A percentile compares a stretch with the other conserved stretches of the same genome.
Conservation (phyloP, 2,888 invertebrate genomes). For the Trisateles emortualis region DNA sequence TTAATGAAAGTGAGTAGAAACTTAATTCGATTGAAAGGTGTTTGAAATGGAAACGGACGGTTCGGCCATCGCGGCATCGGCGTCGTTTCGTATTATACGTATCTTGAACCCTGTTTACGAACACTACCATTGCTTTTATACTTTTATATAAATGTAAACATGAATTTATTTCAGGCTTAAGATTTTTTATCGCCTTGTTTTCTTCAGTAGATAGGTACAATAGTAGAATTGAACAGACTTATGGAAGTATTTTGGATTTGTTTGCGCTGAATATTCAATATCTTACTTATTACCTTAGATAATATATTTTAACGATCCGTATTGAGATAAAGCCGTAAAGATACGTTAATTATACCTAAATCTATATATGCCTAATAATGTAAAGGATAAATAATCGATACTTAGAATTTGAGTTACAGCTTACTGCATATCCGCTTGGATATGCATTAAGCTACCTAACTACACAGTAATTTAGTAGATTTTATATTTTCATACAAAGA, state of each 20-base stretch:
- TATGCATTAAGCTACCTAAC: too few species aligned
- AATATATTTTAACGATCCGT: too few species aligned
- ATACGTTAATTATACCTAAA: background rate
- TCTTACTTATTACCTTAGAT: background rate
- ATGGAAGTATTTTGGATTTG: background rate
- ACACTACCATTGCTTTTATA: conserved; percentile 34
- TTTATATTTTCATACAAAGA: too few species aligned
- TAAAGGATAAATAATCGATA: too few species aligned
- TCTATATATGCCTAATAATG: too few species aligned
- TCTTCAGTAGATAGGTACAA: conserved; percentile 6
- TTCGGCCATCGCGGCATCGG: conserved; percentile 27
- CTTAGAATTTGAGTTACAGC: too few species aligned
- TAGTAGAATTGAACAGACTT: conserved; percentile 6
- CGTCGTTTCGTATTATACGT: conserved; percentile 42
- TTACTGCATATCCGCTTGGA: too few species aligned
- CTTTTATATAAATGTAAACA: conserved; percentile 17
- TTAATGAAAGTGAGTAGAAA: conserved; percentile 47
- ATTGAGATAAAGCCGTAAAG: too few species aligned
- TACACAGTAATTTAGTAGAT: too few species aligned
- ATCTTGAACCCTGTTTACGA: conserved; percentile 48
- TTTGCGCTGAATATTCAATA: background rate
- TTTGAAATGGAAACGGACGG: conserved; percentile 38
- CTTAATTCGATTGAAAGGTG: conserved; percentile 50
- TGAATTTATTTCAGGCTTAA: conserved; percentile 35
- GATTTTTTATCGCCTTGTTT: conserved; percentile 42